Conservation (phyloP, 2,113 vertebrate genomes). For the Maccullochella peelii region DNA sequence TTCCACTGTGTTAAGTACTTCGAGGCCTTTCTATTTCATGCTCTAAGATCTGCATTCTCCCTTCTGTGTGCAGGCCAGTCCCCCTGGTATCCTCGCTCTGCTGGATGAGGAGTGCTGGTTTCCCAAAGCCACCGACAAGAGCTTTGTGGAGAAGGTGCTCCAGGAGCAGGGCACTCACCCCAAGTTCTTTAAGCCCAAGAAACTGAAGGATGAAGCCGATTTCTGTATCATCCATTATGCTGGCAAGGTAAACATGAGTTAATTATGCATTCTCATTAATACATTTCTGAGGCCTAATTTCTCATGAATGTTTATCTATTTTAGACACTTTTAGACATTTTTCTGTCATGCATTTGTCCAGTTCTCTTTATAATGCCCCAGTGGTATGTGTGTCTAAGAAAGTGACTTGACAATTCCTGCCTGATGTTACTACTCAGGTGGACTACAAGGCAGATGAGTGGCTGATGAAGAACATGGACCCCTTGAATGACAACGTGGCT, state of each 20-base stretch:
- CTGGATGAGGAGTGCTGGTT: conserved; percentile 99
- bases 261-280: neutral
- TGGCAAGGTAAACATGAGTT: conserved; percentile 89
- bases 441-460: conserved; percentile 98
- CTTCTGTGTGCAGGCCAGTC: conserved; percentile 87
- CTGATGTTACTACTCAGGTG: conserved; percentile 83
- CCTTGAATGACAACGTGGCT: conserved; percentile 95
- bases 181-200: conserved; percentile 98
- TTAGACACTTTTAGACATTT: neutral
- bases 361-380: neutral
- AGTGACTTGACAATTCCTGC: neutral
- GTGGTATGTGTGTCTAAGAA: neutral
- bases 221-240: conserved; percentile 99
- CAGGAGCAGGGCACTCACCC: conserved; percentile 96
- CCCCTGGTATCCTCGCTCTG: conserved; percentile 95
- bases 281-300: too few relatives aligned
- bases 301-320: neutral
- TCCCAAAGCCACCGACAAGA: conserved; percentile 98
- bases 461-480: conserved; percentile 99
- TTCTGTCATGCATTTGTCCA: neutral
- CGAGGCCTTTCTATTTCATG: neutral
- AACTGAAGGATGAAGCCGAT: conserved; percentile 98
- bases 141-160: conserved; percentile 97
- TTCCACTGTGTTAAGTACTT: neutral
- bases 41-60: neutral